A percentile compares a stretch with the other conserved stretches of the same genome.
Evolutionary conservation across 1,140 invertebrate species (phyloP).

Genomic region (Saccostrea glomerata): DNA sequence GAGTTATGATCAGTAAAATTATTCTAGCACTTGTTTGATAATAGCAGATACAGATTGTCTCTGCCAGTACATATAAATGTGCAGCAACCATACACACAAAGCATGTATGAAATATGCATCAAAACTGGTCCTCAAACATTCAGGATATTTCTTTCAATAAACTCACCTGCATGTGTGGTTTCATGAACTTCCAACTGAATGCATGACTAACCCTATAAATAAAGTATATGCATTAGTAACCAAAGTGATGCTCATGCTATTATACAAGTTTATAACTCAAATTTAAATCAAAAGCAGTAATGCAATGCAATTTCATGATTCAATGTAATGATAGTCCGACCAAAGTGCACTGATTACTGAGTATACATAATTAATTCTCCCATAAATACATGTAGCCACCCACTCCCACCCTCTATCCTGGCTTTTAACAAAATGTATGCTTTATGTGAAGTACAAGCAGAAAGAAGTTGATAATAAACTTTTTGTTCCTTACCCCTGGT

Average conservation of each 20-base stretch:
- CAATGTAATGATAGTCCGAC: too few species aligned
- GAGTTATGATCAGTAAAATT: conserved; percentile 32
- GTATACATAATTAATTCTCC: too few species aligned
- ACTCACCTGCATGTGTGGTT: conserved; percentile 86
- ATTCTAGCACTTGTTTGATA: conserved; percentile 13
- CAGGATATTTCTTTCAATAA: background rate
- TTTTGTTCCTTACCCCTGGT: conserved; percentile 86
- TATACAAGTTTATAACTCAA: background rate
- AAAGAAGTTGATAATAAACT: background rate
- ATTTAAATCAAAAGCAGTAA: background rate
- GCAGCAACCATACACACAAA: background rate
- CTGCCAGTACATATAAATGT: background rate
- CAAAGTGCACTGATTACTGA: too few species aligned
- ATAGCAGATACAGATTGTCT: background rate
- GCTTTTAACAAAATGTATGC: too few species aligned
- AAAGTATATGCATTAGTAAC: background rate
- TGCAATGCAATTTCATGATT: too few species aligned
- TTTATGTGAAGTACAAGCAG: too few species aligned
- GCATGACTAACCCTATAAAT: conserved; percentile 86
- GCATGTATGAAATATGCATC: background rate
- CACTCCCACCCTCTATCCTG: too few species aligned
- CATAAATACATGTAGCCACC: too few species aligned
- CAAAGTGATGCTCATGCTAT: background rate
- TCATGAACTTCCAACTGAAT: conserved; percentile 97
- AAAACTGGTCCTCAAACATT: background rate